Percentiles rank a stretch among this genome's conserved stretches.
These are phyloP conservation scores for Desmodus rotundus DNA, from an alignment of 2,113 vertebrate genomes.

Conservation along the genomic window DNA sequence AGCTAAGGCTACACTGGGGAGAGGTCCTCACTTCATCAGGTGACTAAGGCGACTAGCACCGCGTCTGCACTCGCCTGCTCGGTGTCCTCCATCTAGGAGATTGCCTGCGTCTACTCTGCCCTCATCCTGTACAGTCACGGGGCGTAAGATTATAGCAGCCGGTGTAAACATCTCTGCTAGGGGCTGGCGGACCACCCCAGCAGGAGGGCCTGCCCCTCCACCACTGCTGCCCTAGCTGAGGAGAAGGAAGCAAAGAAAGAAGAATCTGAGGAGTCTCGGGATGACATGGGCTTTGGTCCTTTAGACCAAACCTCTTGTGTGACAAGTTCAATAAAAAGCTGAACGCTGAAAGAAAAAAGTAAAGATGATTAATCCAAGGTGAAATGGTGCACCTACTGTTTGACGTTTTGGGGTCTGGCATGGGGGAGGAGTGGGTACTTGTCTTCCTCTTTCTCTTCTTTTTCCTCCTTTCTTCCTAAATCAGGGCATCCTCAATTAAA, in stretches of 20 bases:
- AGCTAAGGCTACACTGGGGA: background rate
- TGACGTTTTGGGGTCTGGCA: background rate
- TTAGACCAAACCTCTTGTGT: background rate
- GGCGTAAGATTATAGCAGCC: background rate
- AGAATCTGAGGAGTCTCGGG: background rate
- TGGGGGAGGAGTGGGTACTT: background rate
- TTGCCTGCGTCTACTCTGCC: background rate
- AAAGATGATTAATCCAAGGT: background rate
- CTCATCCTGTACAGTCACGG: background rate
- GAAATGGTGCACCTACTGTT: background rate
- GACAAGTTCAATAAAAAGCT: background rate
- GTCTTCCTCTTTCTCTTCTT: background rate
- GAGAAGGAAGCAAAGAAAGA: background rate
- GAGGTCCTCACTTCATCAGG: background rate
- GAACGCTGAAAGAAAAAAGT: background rate
- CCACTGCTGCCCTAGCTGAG: background rate
- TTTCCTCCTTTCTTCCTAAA: background rate
- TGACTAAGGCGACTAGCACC: background rate
- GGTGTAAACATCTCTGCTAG: background rate
- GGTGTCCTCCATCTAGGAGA: background rate
- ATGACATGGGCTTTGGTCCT: background rate
- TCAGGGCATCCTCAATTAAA: constrained; percentile 2
- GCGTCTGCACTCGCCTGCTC: background rate
- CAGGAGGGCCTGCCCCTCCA: background rate
- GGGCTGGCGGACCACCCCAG: background rate